Conservation (phyloP, 2,113 vertebrate genomes). For the Equus przewalskii region DNA sequence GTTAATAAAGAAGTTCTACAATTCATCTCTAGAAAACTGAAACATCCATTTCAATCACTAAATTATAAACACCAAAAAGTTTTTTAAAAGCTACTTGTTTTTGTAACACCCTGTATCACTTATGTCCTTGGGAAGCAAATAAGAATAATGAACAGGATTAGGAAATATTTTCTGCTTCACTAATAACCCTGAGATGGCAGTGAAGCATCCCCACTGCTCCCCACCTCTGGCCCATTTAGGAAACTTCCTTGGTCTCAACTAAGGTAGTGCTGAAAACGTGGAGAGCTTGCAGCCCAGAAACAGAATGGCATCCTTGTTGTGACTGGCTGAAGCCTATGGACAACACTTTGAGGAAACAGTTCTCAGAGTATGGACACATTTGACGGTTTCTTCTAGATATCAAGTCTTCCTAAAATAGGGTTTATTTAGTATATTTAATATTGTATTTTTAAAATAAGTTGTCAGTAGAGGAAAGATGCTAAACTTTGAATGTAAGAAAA, state of each 20-base stretch:
- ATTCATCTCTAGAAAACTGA: slow-evolving; percentile 11
- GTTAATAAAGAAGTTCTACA: background rate
- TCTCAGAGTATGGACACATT: background rate
- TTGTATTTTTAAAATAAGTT: slow-evolving; percentile 22
- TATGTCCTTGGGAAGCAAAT: slow-evolving; percentile 21
- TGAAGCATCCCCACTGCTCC: background rate
- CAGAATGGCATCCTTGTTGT: background rate
- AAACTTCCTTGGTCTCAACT: background rate
- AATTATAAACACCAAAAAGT: background rate
- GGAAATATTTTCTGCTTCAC: background rate
- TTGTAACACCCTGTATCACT: background rate
- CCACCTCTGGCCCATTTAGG: background rate
- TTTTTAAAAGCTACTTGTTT: slow-evolving; percentile 17
- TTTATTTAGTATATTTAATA: background rate
- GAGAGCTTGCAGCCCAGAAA: background rate
- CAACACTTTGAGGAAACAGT: background rate
- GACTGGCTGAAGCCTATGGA: background rate
- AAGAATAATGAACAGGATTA: background rate
- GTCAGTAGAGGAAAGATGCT: background rate
- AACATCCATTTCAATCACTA: background rate
- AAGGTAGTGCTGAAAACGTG: background rate
- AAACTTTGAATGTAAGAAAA: slow-evolving; percentile 25
- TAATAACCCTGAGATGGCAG: background rate
- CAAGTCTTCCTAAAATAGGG: background rate
- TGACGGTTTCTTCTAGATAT: slow-evolving; percentile 8